A percentile compares a stretch with the other conserved stretches of the same genome.
phyloP scores from a whole-genome alignment of 2,888 invertebrate species.

The Cephus sareptanus region DNA sequence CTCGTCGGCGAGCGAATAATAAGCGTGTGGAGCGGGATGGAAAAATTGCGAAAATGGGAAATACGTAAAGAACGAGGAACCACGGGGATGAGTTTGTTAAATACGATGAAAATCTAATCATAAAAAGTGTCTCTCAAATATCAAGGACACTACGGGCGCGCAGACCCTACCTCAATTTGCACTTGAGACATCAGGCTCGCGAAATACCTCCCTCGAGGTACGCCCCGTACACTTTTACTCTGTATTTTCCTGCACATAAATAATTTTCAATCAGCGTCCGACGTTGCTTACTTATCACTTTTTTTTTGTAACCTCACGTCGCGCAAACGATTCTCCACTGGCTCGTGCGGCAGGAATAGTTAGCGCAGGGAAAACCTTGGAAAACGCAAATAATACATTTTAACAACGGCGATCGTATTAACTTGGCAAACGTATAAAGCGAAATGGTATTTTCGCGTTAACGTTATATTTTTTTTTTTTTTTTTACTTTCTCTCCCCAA shows the following conservation, averaged over 20 bases:
- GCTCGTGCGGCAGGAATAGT: background rate
- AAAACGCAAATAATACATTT: background rate
- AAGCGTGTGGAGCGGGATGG: background rate
- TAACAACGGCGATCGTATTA: background rate
- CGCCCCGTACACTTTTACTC: background rate
- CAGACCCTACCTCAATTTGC: background rate
- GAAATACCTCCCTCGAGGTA: conserved; percentile 5
- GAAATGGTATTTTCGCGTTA: background rate
- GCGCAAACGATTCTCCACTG: background rate
- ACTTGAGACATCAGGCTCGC: conserved; percentile 6
- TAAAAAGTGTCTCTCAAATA: background rate
- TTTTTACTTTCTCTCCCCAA: background rate
- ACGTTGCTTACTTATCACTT: background rate
- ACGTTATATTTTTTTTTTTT: background rate
- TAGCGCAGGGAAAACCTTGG: background rate
- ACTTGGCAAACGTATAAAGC: background rate
- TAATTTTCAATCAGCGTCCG: conserved; percentile 10
- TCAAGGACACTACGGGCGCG: background rate
- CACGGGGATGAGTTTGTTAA: background rate
- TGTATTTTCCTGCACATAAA: conserved; percentile 7
- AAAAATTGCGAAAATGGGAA: background rate
- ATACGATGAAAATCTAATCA: conserved; percentile 11
- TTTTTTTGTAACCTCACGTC: background rate
- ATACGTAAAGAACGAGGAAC: background rate
- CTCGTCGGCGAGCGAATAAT: background rate